phyloP scores from a whole-genome alignment of 1,140 invertebrate genomes.

The Ericerus pela region DNA sequence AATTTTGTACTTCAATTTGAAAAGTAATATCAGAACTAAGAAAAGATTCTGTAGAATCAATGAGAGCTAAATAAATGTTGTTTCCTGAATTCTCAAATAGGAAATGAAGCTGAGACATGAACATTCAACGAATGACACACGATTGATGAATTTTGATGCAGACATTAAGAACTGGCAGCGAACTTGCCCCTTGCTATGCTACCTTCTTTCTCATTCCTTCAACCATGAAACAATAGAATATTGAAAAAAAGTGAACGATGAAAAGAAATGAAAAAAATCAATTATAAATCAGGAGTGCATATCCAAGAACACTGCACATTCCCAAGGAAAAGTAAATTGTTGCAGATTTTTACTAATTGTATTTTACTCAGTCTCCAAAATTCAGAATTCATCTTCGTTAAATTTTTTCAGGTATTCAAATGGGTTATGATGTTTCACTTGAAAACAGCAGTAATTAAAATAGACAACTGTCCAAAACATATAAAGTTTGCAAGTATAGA shows the following conservation, averaged over 20 bases:
- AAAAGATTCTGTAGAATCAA: too few relatives aligned
- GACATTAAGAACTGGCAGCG: slow-evolving; percentile 68
- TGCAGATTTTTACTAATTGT: slow-evolving; percentile 55
- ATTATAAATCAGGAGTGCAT: slow-evolving; percentile 28
- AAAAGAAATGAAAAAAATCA: not conserved
- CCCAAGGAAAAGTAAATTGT: slow-evolving; percentile 62
- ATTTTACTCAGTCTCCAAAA: slow-evolving; percentile 86
- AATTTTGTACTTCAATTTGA: too few relatives aligned
- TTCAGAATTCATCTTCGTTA: slow-evolving; percentile 53
- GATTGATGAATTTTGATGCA: slow-evolving; percentile 87
- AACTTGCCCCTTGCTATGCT: slow-evolving; percentile 74
- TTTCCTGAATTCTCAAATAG: slow-evolving; percentile 72
- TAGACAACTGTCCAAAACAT: not conserved
- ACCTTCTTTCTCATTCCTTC: slow-evolving; percentile 82
- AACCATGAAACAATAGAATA: slow-evolving; percentile 14
- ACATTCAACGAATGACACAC: slow-evolving; percentile 81
- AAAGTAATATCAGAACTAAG: too few relatives aligned
- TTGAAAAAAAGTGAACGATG: too few relatives aligned
- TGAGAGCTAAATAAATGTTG: slow-evolving; percentile 40
- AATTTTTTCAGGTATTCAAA: slow-evolving; percentile 51
- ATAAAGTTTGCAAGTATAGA: not conserved
- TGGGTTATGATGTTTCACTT: slow-evolving; percentile 46
- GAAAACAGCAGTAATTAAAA: slow-evolving; percentile 16
- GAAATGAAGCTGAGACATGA: slow-evolving; percentile 81
- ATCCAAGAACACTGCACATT: slow-evolving; percentile 78